These are phyloP conservation scores for Hyla sarda DNA, from an alignment of 2,113 vertebrate species.

Conservation along the genomic window DNA sequence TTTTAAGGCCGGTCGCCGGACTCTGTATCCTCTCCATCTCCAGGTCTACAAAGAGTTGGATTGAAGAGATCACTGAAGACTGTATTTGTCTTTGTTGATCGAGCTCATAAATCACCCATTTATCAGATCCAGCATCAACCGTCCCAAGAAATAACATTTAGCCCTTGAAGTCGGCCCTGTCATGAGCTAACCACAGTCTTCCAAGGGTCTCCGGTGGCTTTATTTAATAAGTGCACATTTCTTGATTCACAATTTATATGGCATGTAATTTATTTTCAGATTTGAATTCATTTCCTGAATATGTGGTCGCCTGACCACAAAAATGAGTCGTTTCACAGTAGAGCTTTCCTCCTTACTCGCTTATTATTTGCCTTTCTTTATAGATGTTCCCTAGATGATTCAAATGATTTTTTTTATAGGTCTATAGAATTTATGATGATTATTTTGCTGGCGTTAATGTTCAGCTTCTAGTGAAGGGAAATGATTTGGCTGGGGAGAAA, in stretches of 20 bases:
- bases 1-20: slow-evolving; percentile 22
- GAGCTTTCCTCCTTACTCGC: slow-evolving; percentile 25
- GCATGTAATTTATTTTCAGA: slow-evolving; percentile 59
- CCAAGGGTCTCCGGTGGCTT: slow-evolving; percentile 50
- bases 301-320: slow-evolving; percentile 54
- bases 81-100: slow-evolving; percentile 21
- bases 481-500: slow-evolving; percentile 5
- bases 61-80: slow-evolving; percentile 37
- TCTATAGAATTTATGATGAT: slow-evolving; percentile 27
- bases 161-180: slow-evolving; percentile 38
- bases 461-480: slow-evolving; percentile 17
- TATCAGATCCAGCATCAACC: slow-evolving; percentile 46
- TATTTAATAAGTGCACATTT: slow-evolving; percentile 55
- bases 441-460: slow-evolving; percentile 34
- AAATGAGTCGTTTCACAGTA: slow-evolving; percentile 55
- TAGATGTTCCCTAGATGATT: slow-evolving; percentile 36
- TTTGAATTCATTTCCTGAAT: slow-evolving; percentile 59
- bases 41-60: slow-evolving; percentile 27
- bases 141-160: slow-evolving; percentile 36
- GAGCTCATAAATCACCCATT: slow-evolving; percentile 50
- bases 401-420: slow-evolving; percentile 13
- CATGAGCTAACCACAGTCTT: slow-evolving; percentile 52
- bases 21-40: slow-evolving; percentile 41
- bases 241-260: slow-evolving; percentile 54
- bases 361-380: slow-evolving; percentile 50